phyloP scores from a whole-genome alignment of 2,888 invertebrate genomes.

The Orchesellides sinensis region DNA sequence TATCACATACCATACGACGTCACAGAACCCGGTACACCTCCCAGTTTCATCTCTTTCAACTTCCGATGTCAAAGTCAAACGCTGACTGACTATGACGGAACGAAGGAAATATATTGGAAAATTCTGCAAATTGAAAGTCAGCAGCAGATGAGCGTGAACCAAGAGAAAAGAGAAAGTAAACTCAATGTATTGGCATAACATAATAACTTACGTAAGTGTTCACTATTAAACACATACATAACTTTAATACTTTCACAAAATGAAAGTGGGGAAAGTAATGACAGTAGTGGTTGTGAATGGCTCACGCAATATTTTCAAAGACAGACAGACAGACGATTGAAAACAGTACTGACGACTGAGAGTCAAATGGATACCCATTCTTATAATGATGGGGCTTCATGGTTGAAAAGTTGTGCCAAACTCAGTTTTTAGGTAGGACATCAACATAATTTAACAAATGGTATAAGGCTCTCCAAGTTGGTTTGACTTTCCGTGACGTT shows the following conservation, averaged over 20 bases:
- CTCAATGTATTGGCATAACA: neutral
- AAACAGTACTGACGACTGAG: neutral
- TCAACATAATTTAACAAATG: constrained; percentile 14
- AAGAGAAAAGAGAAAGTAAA: neutral
- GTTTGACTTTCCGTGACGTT: neutral
- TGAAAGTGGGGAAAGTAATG: constrained; percentile 15
- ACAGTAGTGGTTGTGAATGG: neutral
- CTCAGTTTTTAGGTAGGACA: neutral
- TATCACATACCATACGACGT: neutral
- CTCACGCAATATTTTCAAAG: neutral
- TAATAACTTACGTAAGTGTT: neutral
- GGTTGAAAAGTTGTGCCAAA: neutral
- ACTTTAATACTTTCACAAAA: neutral
- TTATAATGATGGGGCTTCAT: neutral
- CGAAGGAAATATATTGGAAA: neutral
- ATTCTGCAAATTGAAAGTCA: constrained; percentile 20
- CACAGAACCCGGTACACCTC: too few relatives aligned
- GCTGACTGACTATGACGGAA: neutral
- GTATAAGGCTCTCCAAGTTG: neutral
- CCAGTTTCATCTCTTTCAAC: neutral
- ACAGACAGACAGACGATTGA: neutral
- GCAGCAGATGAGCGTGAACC: neutral
- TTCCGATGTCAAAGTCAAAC: constrained; percentile 1
- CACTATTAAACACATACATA: neutral
- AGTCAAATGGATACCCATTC: neutral